Percentiles rank a stretch among this genome's conserved stretches.
phyloP scores from a whole-genome alignment of 2,888 invertebrate genomes.

The Reticulitermes lucifugus region DNA sequence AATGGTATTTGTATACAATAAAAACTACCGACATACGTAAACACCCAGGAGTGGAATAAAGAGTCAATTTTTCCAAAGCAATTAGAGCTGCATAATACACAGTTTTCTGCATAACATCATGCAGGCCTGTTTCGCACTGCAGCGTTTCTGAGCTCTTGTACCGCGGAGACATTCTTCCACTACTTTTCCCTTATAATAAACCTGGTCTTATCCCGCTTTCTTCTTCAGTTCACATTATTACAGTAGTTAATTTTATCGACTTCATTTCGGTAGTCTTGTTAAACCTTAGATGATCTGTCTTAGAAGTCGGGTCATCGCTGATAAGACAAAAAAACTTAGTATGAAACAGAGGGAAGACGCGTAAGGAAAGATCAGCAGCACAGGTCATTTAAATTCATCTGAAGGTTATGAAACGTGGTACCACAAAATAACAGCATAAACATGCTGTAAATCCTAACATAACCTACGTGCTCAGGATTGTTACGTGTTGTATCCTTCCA shows the following conservation, averaged over 20 bases:
- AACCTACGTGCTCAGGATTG: too few relatives aligned
- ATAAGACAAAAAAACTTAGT: neutral
- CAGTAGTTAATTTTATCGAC: neutral
- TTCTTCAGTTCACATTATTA: neutral
- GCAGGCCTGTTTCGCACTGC: neutral
- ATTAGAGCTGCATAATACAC: neutral
- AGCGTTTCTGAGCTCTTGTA: neutral
- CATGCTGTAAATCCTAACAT: too few relatives aligned
- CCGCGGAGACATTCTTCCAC: neutral
- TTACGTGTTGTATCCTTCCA: too few relatives aligned
- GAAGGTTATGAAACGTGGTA: neutral
- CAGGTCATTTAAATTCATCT: neutral
- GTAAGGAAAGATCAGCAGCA: neutral
- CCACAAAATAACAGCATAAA: neutral
- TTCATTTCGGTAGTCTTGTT: neutral
- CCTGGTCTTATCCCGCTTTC: neutral
- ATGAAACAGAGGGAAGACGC: neutral
- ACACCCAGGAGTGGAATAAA: neutral
- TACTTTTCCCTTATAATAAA: neutral
- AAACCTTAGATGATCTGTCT: neutral
- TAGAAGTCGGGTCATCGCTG: constrained; percentile 1
- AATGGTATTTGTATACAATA: neutral
- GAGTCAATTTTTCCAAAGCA: neutral
- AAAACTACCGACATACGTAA: neutral
- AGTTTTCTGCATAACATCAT: neutral